A percentile compares a stretch with the other conserved stretches of the same genome.
These are phyloP conservation scores for Anguilla megastoma DNA, from an alignment of 2,797 vertebrate genomes.

Conservation along the genomic window DNA sequence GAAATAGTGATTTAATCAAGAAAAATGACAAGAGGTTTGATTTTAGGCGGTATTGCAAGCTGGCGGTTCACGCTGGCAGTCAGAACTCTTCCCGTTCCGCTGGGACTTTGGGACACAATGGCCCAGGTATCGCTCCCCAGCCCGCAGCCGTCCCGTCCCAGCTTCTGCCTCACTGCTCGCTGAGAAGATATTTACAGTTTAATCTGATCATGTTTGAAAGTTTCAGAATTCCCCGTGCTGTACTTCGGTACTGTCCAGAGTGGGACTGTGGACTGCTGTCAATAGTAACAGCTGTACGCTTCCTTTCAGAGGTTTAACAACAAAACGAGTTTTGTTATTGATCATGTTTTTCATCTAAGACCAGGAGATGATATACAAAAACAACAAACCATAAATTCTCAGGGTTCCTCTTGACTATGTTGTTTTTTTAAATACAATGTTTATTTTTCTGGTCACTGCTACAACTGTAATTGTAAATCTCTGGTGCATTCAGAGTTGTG, in stretches of 20 bases:
- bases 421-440: not conserved
- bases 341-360: not conserved
- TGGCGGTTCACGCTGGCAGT: not conserved
- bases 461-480: not conserved
- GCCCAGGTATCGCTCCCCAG: not conserved
- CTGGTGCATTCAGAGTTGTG: not conserved
- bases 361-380: not conserved
- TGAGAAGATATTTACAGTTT: not conserved
- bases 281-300: not conserved
- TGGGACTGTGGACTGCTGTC: not conserved
- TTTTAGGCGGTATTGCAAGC: not conserved
- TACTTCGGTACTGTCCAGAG: not conserved
- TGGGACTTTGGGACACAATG: not conserved
- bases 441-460: not conserved
- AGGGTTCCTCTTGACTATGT: not conserved
- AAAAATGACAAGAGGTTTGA: not conserved
- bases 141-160: not conserved
- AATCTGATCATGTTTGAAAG: not conserved
- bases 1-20: too few species aligned
- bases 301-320: not conserved
- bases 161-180: not conserved
- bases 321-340: not conserved
- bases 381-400: not conserved
- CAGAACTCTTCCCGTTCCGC: not conserved
- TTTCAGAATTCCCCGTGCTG: not conserved